Conservation (phyloP, 2,888 invertebrate species). For the Conchocele bisecta region DNA sequence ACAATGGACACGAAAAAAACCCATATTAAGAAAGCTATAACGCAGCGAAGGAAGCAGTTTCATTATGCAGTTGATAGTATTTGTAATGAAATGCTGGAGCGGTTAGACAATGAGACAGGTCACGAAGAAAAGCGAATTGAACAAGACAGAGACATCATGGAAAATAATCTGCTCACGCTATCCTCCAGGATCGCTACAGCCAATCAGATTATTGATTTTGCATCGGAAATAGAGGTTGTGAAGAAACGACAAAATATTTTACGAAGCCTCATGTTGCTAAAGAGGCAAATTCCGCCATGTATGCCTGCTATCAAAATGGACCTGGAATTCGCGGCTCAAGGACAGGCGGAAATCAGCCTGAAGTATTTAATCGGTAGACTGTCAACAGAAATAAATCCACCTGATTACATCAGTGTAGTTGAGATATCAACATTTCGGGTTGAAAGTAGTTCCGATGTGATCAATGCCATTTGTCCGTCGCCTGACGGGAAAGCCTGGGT, state of each 20-base stretch:
- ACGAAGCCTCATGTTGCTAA: conserved; percentile 34
- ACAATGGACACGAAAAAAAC: conserved; percentile 23
- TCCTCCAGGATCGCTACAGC: conserved; percentile 57
- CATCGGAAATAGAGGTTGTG: conserved; percentile 58
- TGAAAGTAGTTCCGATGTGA: conserved; percentile 54
- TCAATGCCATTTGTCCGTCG: conserved; percentile 59
- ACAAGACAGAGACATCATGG: conserved; percentile 44
- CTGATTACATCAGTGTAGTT: conserved; percentile 49
- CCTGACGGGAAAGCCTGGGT: conserved; percentile 60
- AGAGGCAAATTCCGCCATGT: conserved; percentile 44
- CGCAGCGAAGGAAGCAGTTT: conserved; percentile 35
- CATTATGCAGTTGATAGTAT: conserved; percentile 41
- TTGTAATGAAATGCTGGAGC: conserved; percentile 38
- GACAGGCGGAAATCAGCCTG: conserved; percentile 52
- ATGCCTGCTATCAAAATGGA: conserved; percentile 43
- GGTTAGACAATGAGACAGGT: conserved; percentile 37
- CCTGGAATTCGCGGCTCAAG: conserved; percentile 45
- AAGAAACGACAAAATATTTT: conserved; percentile 33
- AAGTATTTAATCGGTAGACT: conserved; percentile 53
- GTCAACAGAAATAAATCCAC: conserved; percentile 50
- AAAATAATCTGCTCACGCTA: conserved; percentile 46
- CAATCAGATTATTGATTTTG: conserved; percentile 61
- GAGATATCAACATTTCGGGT: conserved; percentile 60
- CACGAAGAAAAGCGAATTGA: conserved; percentile 35
- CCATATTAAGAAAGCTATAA: conserved; percentile 18